Evolutionary conservation across 1,140 invertebrate species (phyloP).

Genomic region (Cherax destructor): DNA sequence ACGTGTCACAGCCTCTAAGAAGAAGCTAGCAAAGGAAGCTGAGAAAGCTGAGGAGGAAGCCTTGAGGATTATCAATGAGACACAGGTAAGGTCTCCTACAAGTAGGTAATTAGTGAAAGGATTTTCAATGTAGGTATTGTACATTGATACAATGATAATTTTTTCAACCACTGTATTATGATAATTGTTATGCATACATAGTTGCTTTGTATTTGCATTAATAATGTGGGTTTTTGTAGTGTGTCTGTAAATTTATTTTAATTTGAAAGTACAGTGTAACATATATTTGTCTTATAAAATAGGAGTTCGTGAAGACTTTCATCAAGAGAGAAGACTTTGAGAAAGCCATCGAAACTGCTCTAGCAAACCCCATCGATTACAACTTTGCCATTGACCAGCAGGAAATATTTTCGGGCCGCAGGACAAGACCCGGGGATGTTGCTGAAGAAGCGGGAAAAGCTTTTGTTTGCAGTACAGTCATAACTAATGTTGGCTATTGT

Average conservation of each 20-base stretch:
- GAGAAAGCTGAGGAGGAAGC: slow-evolving; percentile 11
- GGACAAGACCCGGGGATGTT: neutral
- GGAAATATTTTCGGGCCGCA: slow-evolving; percentile 24
- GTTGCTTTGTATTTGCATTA: no score
- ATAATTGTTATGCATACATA: no score
- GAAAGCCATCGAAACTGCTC: slow-evolving; percentile 29
- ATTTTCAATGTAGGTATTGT: no score
- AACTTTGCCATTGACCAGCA: slow-evolving; percentile 35
- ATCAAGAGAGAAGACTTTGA: slow-evolving; percentile 42
- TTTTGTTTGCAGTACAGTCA: neutral
- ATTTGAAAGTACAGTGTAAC: no score
- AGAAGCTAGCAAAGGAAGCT: slow-evolving; percentile 21
- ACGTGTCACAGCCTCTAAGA: slow-evolving; percentile 12
- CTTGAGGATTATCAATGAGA: slow-evolving; percentile 27
- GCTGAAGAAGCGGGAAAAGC: slow-evolving; percentile 23
- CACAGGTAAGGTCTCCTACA: slow-evolving; percentile 14
- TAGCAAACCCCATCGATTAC: slow-evolving; percentile 33
- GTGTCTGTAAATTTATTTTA: no score
- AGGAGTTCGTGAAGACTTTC: slow-evolving; percentile 44
- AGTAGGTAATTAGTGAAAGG: no score
- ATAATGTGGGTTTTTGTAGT: no score
- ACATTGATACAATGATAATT: no score
- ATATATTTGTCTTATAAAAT: neutral
- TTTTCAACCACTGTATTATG: no score
- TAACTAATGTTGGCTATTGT: neutral